These are phyloP conservation scores for Myripristis jacobus DNA, from an alignment of 2,797 vertebrate genomes.

Conservation along the genomic window DNA sequence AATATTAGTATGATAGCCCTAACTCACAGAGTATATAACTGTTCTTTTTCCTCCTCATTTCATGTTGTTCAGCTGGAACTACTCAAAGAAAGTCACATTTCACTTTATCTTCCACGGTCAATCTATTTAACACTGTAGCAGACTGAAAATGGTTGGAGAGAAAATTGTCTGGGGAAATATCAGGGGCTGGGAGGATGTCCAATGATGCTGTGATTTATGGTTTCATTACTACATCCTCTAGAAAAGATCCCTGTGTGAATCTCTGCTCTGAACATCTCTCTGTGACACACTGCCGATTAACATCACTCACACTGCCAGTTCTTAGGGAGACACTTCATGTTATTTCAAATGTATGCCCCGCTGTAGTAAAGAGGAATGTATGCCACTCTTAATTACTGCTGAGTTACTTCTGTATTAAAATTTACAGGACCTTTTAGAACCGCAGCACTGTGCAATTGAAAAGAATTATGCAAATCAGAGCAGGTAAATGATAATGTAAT, in stretches of 20 bases:
- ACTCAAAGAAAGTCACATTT: constrained; percentile 70
- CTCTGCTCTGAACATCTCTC: constrained; percentile 57
- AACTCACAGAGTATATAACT: constrained; percentile 41
- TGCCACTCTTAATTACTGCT: constrained; percentile 1
- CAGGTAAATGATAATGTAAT: constrained; percentile 28
- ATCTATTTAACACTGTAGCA: constrained; percentile 77
- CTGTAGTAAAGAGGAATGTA: constrained; percentile 22
- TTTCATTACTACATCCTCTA: constrained; percentile 73
- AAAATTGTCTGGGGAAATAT: constrained; percentile 77
- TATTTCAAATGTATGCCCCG: constrained; percentile 11
- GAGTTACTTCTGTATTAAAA: neutral
- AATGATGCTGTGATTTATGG: constrained; percentile 80
- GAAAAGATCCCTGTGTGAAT: constrained; percentile 64
- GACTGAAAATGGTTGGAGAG: constrained; percentile 63
- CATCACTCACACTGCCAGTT: constrained; percentile 42
- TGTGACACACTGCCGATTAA: constrained; percentile 54
- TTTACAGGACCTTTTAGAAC: neutral
- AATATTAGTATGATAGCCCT: constrained; percentile 59
- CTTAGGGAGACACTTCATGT: constrained; percentile 36
- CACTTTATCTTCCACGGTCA: constrained; percentile 74
- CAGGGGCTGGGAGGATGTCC: constrained; percentile 71
- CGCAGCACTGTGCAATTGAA: neutral
- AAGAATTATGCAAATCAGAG: constrained; percentile 12
- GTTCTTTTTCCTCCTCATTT: constrained; percentile 58
- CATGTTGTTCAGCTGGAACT: constrained; percentile 53